Percentiles rank a stretch among this genome's conserved stretches.
phyloP scores from a whole-genome alignment of 2,888 invertebrate species.

The Mongoloraphidia duomilia region DNA sequence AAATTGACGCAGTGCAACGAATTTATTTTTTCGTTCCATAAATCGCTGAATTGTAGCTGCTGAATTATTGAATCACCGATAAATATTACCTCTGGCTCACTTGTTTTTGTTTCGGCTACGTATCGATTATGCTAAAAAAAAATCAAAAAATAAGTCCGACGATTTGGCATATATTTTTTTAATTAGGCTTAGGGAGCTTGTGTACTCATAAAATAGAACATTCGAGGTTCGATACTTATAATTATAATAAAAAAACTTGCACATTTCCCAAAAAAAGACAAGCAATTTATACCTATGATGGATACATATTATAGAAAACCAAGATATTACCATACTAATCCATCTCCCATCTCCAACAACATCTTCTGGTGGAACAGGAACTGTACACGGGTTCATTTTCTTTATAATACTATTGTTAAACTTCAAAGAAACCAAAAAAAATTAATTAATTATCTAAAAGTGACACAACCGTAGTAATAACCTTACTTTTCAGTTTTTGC shows the following conservation, averaged over 20 bases:
- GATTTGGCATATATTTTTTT: neutral
- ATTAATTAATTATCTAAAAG: no score
- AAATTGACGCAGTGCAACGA: slow-evolving; percentile 56
- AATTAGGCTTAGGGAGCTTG: no score
- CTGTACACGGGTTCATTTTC: slow-evolving; percentile 34
- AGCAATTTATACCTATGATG: no score
- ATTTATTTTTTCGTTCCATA: slow-evolving; percentile 50
- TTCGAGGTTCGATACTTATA: neutral
- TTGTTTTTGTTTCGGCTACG: slow-evolving; percentile 42
- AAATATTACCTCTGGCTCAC: slow-evolving; percentile 49
- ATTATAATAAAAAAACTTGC: neutral
- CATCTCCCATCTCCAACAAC: slow-evolving; percentile 42
- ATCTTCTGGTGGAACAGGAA: slow-evolving; percentile 37
- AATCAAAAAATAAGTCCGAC: neutral
- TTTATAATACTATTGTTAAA: neutral
- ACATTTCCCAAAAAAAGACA: no score
- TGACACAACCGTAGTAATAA: no score
- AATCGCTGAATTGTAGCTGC: slow-evolving; percentile 40
- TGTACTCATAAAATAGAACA: neutral
- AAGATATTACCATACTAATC: slow-evolving; percentile 38
- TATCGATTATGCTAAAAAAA: slow-evolving; percentile 44
- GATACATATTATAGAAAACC: no score
- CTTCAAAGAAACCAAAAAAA: no score
- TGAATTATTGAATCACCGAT: slow-evolving; percentile 53
- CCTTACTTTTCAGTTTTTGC: no score